Percentiles rank a stretch among this genome's conserved stretches.
These are phyloP conservation scores for Hypercompe scribonia DNA, from an alignment of 2,888 invertebrate species.

Conservation along the genomic window DNA sequence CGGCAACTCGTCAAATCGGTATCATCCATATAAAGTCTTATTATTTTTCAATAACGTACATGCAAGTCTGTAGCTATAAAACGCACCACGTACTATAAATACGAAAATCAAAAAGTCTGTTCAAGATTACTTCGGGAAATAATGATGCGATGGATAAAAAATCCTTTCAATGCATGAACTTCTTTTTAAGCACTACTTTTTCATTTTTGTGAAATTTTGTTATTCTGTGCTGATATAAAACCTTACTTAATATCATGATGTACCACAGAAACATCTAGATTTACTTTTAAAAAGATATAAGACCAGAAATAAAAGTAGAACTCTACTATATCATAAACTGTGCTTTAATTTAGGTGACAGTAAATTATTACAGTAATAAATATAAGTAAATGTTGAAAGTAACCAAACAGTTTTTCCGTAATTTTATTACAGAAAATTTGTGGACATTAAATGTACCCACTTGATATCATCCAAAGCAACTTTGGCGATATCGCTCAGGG, in stretches of 20 bases:
- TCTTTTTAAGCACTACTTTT: too few species aligned
- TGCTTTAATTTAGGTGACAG: slow-evolving; percentile 73
- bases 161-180: too few species aligned
- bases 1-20: slow-evolving; percentile 4
- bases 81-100: too few species aligned
- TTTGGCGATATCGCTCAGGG: slow-evolving; percentile 68
- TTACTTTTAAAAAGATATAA: slow-evolving; percentile 51
- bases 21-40: not conserved
- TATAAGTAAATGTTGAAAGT: slow-evolving; percentile 81
- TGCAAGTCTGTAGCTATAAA: not conserved
- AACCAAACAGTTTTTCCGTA: slow-evolving; percentile 77
- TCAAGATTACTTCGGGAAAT: not conserved
- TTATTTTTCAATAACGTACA: not conserved
- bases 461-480: slow-evolving; percentile 67
- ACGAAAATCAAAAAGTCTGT: not conserved
- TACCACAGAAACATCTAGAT: not conserved
- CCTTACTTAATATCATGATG: slow-evolving; percentile 22
- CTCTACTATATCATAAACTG: slow-evolving; percentile 69
- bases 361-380: slow-evolving; percentile 81
- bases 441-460: slow-evolving; percentile 70
- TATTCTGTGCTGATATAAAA: not conserved
- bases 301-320: slow-evolving; percentile 68
- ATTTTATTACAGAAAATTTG: slow-evolving; percentile 81
- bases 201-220: not conserved
- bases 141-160: too few species aligned